A percentile compares a stretch with the other conserved stretches of the same genome.
Conservation (phyloP, 2,797 vertebrate genomes). For the Trachops cirrhosus region DNA sequence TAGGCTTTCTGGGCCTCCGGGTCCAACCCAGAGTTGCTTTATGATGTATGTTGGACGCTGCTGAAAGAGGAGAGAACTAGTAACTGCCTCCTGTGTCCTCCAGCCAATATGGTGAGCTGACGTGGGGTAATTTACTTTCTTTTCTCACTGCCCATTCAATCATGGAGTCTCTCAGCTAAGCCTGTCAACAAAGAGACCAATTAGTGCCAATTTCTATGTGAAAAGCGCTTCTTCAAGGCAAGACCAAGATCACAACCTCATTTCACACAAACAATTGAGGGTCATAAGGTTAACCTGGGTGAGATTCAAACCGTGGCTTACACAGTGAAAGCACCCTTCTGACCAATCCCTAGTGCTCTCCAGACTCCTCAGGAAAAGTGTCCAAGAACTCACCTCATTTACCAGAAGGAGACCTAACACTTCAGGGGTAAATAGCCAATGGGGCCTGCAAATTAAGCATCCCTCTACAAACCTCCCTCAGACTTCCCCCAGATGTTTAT, state of each 20-base stretch:
- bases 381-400: not conserved
- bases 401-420: not conserved
- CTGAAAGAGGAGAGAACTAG: not conserved
- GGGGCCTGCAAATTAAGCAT: conserved; percentile 16
- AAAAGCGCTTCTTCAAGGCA: conserved; percentile 33
- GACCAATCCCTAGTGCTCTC: not conserved
- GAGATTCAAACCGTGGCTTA: conserved; percentile 39
- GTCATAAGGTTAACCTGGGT: conserved; percentile 21
- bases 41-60: not conserved
- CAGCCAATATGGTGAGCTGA: not conserved
- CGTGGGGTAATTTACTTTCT: not conserved
- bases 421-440: not conserved
- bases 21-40: not conserved
- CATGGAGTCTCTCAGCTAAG: not conserved
- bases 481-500: conserved; percentile 26
- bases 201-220: conserved; percentile 28
- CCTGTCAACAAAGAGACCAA: conserved; percentile 54
- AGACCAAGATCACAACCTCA: not conserved
- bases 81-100: not conserved
- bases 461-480: not conserved
- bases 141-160: conserved; percentile 1
- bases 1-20: not conserved
- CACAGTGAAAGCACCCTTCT: not conserved
- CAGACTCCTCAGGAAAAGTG: not conserved
- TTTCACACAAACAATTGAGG: conserved; percentile 53